Conservation (phyloP, 2,888 invertebrate genomes). For the Trachelus iudaicus region DNA sequence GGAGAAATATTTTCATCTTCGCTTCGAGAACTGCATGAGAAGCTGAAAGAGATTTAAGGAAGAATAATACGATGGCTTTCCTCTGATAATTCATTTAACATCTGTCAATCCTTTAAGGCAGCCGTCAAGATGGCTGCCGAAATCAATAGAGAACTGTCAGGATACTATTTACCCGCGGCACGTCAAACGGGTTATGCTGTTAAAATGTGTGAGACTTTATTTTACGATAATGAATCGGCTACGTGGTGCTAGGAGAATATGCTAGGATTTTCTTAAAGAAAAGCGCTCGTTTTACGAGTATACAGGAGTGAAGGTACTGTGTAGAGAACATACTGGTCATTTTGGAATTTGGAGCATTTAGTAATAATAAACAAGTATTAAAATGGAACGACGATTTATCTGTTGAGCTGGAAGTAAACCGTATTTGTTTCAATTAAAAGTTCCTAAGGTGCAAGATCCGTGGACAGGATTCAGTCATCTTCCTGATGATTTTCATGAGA, state of each 20-base stretch:
- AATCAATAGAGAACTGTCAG: conserved; percentile 51
- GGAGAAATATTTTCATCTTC: not conserved
- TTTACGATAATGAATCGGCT: not conserved
- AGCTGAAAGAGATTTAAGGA: not conserved
- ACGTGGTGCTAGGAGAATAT: not conserved
- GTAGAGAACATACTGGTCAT: not conserved
- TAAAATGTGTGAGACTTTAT: not conserved
- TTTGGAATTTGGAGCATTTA: not conserved
- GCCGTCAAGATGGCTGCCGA: conserved; percentile 48
- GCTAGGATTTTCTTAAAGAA: not conserved
- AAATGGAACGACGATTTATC: not conserved
- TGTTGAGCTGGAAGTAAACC: not conserved
- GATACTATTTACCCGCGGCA: conserved; percentile 31
- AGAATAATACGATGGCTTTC: not conserved
- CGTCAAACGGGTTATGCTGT: not conserved
- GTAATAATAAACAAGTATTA: not conserved
- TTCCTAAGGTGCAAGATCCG: not conserved
- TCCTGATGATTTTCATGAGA: not conserved
- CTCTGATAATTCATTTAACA: not conserved
- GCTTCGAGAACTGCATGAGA: not conserved
- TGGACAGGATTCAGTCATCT: not conserved
- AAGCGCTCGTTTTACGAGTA: not conserved
- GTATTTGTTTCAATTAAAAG: not conserved
- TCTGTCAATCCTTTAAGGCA: not conserved
- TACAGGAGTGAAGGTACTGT: not conserved